Conservation (phyloP, 2,113 vertebrate genomes). For the Spermophilus dauricus region DNA sequence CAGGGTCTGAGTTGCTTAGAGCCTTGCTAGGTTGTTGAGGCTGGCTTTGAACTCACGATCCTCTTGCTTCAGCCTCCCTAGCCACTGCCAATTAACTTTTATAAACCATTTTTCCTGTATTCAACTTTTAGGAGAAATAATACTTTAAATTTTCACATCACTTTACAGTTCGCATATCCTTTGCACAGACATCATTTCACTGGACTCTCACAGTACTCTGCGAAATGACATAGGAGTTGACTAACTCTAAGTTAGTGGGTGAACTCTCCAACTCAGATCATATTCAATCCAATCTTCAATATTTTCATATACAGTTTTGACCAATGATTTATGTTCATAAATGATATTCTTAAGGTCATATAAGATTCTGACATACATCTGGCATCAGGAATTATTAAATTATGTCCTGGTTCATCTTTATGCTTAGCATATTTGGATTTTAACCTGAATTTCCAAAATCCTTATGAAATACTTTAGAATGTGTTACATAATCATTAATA, state of each 20-base stretch:
- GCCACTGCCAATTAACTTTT: neutral
- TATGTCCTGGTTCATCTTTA: slow-evolving; percentile 38
- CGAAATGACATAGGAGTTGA: slow-evolving; percentile 4
- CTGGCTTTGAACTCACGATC: too few relatives aligned
- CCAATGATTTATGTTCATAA: slow-evolving; percentile 26
- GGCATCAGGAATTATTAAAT: slow-evolving; percentile 21
- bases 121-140: slow-evolving; percentile 17
- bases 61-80: too few relatives aligned
- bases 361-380: slow-evolving; percentile 26
- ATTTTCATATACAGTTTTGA: slow-evolving; percentile 42
- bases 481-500: neutral
- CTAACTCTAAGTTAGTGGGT: neutral
- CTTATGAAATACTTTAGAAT: slow-evolving; percentile 54
- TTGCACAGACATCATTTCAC: neutral
- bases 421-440: slow-evolving; percentile 41
- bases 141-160: neutral
- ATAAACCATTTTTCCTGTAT: neutral
- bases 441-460: neutral
- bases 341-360: neutral
- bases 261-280: neutral
- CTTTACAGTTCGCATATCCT: neutral
- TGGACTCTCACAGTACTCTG: neutral
- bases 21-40: too few relatives aligned
- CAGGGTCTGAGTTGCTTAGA: too few relatives aligned
- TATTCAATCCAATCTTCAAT: neutral